Conservation (phyloP, 2,888 invertebrate genomes). For the Dasysyrphus albostriatus region DNA sequence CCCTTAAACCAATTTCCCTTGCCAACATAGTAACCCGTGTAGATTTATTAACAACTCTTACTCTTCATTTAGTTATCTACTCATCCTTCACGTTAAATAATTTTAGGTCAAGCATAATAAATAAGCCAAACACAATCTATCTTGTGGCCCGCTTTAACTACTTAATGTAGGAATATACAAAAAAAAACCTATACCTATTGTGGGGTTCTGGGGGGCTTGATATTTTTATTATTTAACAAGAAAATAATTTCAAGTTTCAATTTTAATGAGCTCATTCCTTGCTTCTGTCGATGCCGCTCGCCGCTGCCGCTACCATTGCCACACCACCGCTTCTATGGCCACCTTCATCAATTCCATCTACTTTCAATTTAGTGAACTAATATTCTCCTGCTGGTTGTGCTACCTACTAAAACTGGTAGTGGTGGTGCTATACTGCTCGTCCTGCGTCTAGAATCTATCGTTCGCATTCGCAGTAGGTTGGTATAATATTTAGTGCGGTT, state of each 20-base stretch:
- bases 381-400: neutral
- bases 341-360: slow-evolving; percentile 15
- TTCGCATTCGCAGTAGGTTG: neutral
- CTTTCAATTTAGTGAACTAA: slow-evolving; percentile 37
- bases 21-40: neutral
- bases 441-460: neutral
- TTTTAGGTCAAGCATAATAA: slow-evolving; percentile 59
- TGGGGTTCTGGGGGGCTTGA: neutral
- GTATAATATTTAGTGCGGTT: slow-evolving; percentile 7
- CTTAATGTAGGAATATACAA: no score
- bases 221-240: slow-evolving; percentile 58
- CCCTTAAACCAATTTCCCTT: slow-evolving; percentile 27
- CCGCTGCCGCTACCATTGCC: no score
- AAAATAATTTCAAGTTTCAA: slow-evolving; percentile 71
- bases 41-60: slow-evolving; percentile 51
- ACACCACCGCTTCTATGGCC: neutral
- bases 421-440: neutral
- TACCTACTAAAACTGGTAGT: neutral
- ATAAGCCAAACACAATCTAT: slow-evolving; percentile 51
- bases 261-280: slow-evolving; percentile 66
- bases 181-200: neutral
- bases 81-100: slow-evolving; percentile 29
- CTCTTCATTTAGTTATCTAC: slow-evolving; percentile 42
- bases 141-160: neutral
- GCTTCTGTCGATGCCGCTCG: neutral